Evolutionary conservation across 2,797 vertebrate species (phyloP).

Genomic region (Australoheros facetus): DNA sequence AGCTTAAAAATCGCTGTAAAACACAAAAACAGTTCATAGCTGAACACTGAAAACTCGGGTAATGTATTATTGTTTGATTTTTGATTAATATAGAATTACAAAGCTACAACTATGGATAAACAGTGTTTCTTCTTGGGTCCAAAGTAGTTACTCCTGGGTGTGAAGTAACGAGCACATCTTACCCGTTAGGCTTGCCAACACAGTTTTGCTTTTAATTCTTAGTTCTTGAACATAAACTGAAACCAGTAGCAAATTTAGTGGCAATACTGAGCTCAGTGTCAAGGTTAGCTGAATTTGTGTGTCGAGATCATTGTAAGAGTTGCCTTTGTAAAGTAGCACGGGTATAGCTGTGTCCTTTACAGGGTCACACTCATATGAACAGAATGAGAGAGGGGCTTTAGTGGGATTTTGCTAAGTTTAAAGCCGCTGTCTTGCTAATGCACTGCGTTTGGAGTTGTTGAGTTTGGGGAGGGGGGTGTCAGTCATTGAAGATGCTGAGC

Average conservation of each 20-base stretch:
- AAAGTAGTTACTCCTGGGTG: no score
- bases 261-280: background rate
- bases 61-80: no score
- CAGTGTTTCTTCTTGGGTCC: no score
- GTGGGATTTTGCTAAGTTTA: conserved; percentile 14
- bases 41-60: no score
- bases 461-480: background rate
- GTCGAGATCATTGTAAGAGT: background rate
- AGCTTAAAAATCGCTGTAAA: no score
- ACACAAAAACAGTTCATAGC: no score
- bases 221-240: background rate
- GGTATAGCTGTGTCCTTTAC: background rate
- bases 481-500: conserved; percentile 18
- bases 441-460: background rate
- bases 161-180: no score
- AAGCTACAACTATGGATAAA: no score
- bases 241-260: background rate
- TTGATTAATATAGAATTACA: no score
- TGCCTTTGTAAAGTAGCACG: background rate
- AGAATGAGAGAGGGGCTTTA: conserved; percentile 8
- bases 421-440: conserved; percentile 15
- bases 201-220: background rate
- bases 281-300: background rate
- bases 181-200: no score
- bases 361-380: background rate